Evolutionary conservation across 2,888 invertebrate genomes (phyloP), one percentile per base, ranked within the genome.

Genomic region (Eristalis pertinax): DNA sequence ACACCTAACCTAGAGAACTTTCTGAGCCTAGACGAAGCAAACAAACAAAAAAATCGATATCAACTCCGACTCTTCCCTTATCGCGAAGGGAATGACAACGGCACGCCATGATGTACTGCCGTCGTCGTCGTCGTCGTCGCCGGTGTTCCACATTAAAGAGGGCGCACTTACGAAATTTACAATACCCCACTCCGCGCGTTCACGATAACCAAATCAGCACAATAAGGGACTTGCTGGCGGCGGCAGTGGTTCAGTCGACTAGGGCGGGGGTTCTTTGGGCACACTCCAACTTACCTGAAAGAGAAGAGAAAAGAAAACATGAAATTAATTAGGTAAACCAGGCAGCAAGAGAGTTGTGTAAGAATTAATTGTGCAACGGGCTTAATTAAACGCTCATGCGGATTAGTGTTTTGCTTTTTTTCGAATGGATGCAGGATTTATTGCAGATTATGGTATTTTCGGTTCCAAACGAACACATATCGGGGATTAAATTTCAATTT

Each of bases 311-410:
- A 76, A 50, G 8, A 19, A 19, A 50, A 82, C 63, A 82, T 29
- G 64, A 76, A 76, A 76, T 76, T 82, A 82, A 82, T 81, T 75
- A 81, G 69, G 74, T 65, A 75, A 81, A 81, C 58, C 69, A 75
- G 24, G 13, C 56, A 24, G 64, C 50, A 32, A 60, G 69, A 22
- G 35, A 68, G 35, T 82, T 82, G 65, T 62, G 65, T 67, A 70
- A 76, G 43, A 70, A 65, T 50, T 76, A 62, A 82, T 76, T 76
- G 64, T 41, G 65, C 65, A 82, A 82, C 75, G 35, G 24, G 82
- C 70, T 76, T 82, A 82, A 76, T 82, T 82, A 70, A 70, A 81
- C 62, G 74, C 62, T 63, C 50, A 26, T 22, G 68, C 50, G 68
- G 80, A 80, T 80, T 68, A 74, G 35, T 50, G 67, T 35, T 70